Percentiles rank a stretch among this genome's conserved stretches.
phyloP scores from a whole-genome alignment of 2,888 invertebrate genomes.

The Seira ritae region DNA sequence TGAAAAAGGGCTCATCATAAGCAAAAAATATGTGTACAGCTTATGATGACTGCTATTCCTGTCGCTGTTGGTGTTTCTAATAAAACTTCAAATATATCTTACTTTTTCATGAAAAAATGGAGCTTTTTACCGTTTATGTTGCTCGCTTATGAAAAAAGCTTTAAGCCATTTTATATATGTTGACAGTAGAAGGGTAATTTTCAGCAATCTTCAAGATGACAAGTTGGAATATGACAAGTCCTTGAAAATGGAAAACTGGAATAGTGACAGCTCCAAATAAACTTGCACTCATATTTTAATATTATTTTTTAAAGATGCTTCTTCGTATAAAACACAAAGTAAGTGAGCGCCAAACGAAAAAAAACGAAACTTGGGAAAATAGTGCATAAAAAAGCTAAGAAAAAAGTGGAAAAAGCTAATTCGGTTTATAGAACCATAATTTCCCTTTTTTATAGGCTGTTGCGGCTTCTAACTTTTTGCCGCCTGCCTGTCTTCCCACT shows the following conservation, averaged over 20 bases:
- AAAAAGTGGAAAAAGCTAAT: constrained; percentile 37
- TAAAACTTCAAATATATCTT: constrained; percentile 25
- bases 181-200: constrained; percentile 27
- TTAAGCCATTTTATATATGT: constrained; percentile 4
- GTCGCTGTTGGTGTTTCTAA: constrained; percentile 1
- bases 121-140: background rate
- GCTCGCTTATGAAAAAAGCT: background rate
- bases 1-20: constrained; percentile 37
- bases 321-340: background rate
- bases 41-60: constrained; percentile 23
- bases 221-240: constrained; percentile 54
- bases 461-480: constrained; percentile 46
- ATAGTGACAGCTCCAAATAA: constrained; percentile 13
- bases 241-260: constrained; percentile 41
- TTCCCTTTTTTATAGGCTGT: constrained; percentile 49
- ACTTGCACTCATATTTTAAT: constrained; percentile 11
- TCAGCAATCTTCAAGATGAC: constrained; percentile 44
- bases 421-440: constrained; percentile 51
- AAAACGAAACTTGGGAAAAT: background rate
- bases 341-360: background rate
- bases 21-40: constrained; percentile 27
- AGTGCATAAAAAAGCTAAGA: background rate
- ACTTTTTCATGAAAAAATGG: background rate
- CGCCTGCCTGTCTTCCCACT: constrained; percentile 38
- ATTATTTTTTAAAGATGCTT: constrained; percentile 5